phyloP scores from a whole-genome alignment of 2,113 vertebrate genomes.

The Salvelinus alpinus region DNA sequence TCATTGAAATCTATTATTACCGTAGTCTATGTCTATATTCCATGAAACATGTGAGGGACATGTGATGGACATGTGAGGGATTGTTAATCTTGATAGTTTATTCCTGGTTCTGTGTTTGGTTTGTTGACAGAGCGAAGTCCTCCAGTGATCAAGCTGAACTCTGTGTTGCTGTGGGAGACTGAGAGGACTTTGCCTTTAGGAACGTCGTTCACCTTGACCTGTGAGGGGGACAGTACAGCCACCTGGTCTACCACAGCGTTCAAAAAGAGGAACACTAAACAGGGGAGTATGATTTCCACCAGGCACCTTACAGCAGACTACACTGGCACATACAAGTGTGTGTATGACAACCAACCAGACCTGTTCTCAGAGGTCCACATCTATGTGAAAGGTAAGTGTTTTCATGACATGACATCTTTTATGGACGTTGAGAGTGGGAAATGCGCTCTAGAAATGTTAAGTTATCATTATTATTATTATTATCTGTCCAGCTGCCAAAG shows the following conservation, averaged over 20 bases:
- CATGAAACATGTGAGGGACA: neutral
- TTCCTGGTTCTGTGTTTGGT: conserved; percentile 8
- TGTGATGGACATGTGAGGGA: neutral
- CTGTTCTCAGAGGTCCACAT: conserved; percentile 61
- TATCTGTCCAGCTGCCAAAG: too few species aligned
- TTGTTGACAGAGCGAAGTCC: conserved; percentile 39
- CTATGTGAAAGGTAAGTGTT: conserved; percentile 62
- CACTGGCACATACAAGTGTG: conserved; percentile 67
- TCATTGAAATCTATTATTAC: too few species aligned
- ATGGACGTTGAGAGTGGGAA: too few species aligned
- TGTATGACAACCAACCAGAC: conserved; percentile 29
- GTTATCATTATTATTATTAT: too few species aligned
- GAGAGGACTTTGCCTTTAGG: conserved; percentile 35
- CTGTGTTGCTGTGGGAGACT: conserved; percentile 15
- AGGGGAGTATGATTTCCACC: neutral
- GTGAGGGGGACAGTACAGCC: conserved; percentile 41
- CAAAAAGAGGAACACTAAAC: rapidly evolving
- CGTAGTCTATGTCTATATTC: too few species aligned
- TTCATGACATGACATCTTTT: too few species aligned
- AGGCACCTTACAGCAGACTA: neutral
- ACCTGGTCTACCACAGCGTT: conserved; percentile 37
- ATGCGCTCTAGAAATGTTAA: too few species aligned
- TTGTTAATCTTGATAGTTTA: neutral
- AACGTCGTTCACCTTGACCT: conserved; percentile 44
- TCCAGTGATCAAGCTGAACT: conserved; percentile 54